phyloP scores from a whole-genome alignment of 1,140 invertebrate genomes.

The Aphis gossypii region DNA sequence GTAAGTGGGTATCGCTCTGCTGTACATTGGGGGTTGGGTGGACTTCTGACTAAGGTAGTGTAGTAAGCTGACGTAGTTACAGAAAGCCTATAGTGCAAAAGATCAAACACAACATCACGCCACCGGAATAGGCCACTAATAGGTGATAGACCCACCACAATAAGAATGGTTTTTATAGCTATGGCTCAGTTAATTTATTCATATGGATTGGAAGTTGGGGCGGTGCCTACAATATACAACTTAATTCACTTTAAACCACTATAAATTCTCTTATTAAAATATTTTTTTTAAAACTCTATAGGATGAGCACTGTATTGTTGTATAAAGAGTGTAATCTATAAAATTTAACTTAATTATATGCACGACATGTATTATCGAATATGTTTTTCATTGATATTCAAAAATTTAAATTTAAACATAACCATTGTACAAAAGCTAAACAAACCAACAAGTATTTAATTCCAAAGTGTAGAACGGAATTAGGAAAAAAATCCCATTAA shows the following conservation, averaged over 20 bases:
- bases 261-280: constrained; percentile 37
- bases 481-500: no score
- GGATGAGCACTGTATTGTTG: not conserved
- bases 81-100: no score
- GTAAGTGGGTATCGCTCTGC: no score
- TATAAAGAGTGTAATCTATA: not conserved
- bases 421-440: not conserved
- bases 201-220: not conserved
- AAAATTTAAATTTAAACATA: constrained; percentile 31
- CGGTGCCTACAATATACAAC: not conserved
- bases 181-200: not conserved
- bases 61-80: not conserved
- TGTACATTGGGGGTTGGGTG: no score
- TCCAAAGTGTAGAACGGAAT: no score
- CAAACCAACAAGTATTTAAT: not conserved
- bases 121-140: no score
- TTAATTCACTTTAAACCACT: constrained; percentile 34
- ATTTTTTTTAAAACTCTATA: not conserved
- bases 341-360: not conserved
- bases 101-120: no score
- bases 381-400: constrained; percentile 23
- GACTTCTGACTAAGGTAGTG: no score
- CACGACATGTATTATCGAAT: constrained; percentile 11
- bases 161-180: no score
- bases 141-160: no score